Conservation (phyloP, 2,797 vertebrate genomes). For the Anguilla obscura region DNA sequence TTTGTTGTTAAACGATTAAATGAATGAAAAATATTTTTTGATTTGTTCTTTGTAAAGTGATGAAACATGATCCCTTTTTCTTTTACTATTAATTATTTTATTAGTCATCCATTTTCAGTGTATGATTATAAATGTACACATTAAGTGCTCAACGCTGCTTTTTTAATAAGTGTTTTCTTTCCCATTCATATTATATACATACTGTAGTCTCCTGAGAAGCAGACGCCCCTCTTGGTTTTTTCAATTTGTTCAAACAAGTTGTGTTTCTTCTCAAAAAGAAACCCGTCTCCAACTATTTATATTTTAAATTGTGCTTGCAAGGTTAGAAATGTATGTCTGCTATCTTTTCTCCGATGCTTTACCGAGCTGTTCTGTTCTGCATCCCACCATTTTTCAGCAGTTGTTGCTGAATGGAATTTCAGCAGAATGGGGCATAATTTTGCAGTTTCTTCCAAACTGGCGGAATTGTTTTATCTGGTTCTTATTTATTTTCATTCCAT, state of each 20-base stretch:
- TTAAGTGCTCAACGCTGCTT: not conserved
- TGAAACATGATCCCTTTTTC: not conserved
- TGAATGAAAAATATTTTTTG: not conserved
- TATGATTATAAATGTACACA: not conserved
- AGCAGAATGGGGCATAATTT: too few relatives aligned
- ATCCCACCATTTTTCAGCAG: too few relatives aligned
- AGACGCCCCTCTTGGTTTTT: not conserved
- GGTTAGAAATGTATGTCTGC: not conserved
- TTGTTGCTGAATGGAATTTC: too few relatives aligned
- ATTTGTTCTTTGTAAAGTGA: not conserved
- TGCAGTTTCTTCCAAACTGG: too few relatives aligned
- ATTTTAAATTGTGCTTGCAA: not conserved
- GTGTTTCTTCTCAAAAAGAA: not conserved
- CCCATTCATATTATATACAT: not conserved
- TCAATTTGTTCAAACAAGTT: not conserved
- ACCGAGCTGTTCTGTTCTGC: too few relatives aligned
- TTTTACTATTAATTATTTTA: not conserved
- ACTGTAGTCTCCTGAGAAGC: not conserved
- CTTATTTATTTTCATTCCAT: too few relatives aligned
- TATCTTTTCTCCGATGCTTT: not conserved
- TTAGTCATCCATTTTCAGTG: not conserved
- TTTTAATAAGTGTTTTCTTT: not conserved
- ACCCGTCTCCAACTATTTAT: not conserved
- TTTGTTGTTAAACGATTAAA: constrained; percentile 10
- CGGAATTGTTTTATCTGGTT: too few relatives aligned